Conservation (phyloP, 2,888 invertebrate species). For the Tubulanus polymorphus region DNA sequence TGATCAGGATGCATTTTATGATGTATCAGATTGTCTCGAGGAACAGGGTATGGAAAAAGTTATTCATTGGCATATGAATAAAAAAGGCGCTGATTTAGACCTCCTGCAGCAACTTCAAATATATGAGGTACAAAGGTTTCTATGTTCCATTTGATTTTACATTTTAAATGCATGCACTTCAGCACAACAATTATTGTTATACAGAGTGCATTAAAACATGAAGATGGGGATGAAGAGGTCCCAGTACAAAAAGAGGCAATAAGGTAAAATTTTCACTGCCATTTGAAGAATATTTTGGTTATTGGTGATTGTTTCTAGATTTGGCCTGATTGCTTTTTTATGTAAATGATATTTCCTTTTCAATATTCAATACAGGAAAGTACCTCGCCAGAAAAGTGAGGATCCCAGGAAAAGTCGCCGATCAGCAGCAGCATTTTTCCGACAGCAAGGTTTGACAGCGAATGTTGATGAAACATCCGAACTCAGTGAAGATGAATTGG, state of each 20-base stretch:
- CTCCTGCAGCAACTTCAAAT: slow-evolving; percentile 89
- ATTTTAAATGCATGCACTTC: slow-evolving; percentile 3
- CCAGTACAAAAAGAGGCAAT: neutral
- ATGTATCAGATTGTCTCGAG: slow-evolving; percentile 92
- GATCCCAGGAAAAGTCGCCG: slow-evolving; percentile 38
- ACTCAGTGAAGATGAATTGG: too few species aligned
- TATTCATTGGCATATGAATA: slow-evolving; percentile 53
- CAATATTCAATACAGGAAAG: slow-evolving; percentile 34
- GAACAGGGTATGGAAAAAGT: slow-evolving; percentile 64
- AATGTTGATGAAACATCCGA: too few species aligned
- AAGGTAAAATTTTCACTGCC: too few species aligned
- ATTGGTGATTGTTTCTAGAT: too few species aligned
- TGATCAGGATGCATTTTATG: slow-evolving; percentile 95
- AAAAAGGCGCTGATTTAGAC: slow-evolving; percentile 88
- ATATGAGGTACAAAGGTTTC: slow-evolving; percentile 63
- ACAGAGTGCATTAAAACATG: slow-evolving; percentile 76
- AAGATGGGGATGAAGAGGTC: slow-evolving; percentile 64
- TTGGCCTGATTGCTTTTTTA: too few species aligned
- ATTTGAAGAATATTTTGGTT: too few species aligned
- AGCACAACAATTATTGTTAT: slow-evolving; percentile 3
- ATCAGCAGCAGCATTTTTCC: too few species aligned
- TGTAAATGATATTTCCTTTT: too few species aligned
- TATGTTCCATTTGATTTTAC: neutral
- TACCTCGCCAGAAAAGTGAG: slow-evolving; percentile 42
- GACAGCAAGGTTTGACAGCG: too few species aligned